A percentile compares a stretch with the other conserved stretches of the same genome.
Evolutionary conservation across 2,113 vertebrate species (phyloP).

Genomic region (Notarius quadriscutis): DNA sequence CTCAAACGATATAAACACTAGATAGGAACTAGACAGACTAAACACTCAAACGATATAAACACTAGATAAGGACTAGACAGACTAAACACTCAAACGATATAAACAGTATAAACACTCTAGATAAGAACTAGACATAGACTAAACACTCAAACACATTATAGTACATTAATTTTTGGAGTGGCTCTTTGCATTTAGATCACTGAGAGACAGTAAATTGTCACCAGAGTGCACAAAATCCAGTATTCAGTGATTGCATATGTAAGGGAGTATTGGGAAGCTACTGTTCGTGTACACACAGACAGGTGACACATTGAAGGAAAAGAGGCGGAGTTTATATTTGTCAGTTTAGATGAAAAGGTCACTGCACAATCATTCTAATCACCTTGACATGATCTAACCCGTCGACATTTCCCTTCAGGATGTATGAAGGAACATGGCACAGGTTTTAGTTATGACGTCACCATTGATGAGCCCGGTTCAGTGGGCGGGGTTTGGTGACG

Average conservation of each 20-base stretch:
- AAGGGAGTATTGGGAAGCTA: background rate
- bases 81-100: too few species aligned
- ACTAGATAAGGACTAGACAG: too few species aligned
- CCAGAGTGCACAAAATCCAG: too few species aligned
- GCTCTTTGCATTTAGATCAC: background rate
- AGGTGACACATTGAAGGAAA: background rate
- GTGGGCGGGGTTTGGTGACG: slow-evolving; percentile 73
- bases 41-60: too few species aligned
- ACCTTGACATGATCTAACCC: too few species aligned
- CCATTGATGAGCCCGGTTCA: slow-evolving; percentile 1
- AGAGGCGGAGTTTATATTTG: background rate
- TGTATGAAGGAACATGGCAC: background rate
- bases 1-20: too few species aligned
- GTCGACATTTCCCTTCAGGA: background rate
- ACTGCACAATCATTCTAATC: background rate
- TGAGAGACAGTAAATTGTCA: background rate
- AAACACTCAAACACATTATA: background rate
- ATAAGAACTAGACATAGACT: too few species aligned
- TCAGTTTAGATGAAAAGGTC: background rate
- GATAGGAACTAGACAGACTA: too few species aligned
- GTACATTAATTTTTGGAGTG: background rate
- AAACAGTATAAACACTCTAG: too few species aligned
- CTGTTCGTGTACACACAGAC: background rate
- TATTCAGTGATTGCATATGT: background rate
- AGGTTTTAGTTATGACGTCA: slow-evolving; percentile 55